These are phyloP conservation scores for Pasiphila rectangulata DNA, from an alignment of 2,888 invertebrate genomes.

Conservation along the genomic window DNA sequence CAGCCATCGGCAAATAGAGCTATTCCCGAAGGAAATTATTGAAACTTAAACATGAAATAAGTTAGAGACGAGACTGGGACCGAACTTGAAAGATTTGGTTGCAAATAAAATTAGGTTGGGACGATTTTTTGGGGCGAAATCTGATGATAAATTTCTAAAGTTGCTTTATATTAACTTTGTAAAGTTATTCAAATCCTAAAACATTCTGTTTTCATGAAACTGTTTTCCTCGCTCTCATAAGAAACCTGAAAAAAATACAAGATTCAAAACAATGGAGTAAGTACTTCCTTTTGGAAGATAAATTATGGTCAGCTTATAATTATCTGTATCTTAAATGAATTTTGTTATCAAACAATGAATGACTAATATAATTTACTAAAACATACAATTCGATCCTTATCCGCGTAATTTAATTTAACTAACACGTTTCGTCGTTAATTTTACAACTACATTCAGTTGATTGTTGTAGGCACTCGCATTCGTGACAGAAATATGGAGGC, in stretches of 20 bases:
- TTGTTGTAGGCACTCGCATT: conserved; percentile 57
- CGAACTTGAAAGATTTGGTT: conserved; percentile 40
- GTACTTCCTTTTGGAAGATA: no score
- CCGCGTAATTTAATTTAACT: conserved; percentile 57
- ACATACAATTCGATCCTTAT: conserved; percentile 43
- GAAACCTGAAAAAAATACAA: no score
- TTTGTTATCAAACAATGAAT: no score
- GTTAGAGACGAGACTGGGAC: conserved; percentile 21
- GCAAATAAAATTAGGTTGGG: conserved; percentile 36
- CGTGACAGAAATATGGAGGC: conserved; percentile 48
- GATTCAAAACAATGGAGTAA: no score
- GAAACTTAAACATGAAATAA: conserved; percentile 65
- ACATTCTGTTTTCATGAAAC: no score
- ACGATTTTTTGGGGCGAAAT: neutral
- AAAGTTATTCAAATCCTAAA: no score
- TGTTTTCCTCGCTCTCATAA: no score
- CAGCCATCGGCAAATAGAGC: conserved; percentile 62
- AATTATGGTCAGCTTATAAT: no score
- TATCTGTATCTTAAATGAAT: no score
- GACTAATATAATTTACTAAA: conserved; percentile 22
- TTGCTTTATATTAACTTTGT: neutral
- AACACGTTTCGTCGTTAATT: conserved; percentile 45
- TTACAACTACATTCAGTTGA: conserved; percentile 48
- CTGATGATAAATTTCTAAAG: neutral
- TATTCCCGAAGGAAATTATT: conserved; percentile 70